phyloP scores from a whole-genome alignment of 2,888 invertebrate species.

The Zhuqinia jingwanae region DNA sequence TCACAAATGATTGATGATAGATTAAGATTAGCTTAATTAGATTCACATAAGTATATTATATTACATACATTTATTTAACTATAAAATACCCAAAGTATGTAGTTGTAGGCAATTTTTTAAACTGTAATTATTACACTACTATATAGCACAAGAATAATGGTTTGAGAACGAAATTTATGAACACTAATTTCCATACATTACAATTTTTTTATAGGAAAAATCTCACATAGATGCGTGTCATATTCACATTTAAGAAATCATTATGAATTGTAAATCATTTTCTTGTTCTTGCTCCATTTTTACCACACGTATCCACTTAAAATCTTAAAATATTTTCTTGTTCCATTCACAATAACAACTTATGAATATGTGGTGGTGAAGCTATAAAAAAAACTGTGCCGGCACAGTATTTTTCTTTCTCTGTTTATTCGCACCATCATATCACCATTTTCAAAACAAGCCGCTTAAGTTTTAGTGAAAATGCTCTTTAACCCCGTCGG shows the following conservation, averaged over 20 bases:
- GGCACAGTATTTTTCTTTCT: background rate
- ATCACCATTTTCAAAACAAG: background rate
- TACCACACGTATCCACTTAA: too few species aligned
- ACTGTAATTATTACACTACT: background rate
- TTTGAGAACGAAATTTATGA: too few species aligned
- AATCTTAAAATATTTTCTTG: too few species aligned
- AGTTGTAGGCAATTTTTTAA: constrained; percentile 1
- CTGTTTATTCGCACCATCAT: constrained; percentile 45
- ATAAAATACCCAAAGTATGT: background rate
- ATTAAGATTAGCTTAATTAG: constrained; percentile 30
- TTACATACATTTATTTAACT: background rate
- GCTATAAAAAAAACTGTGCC: background rate
- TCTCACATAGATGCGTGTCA: background rate
- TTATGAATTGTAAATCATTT: too few species aligned
- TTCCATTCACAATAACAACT: too few species aligned
- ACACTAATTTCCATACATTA: constrained; percentile 31
- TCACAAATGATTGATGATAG: constrained; percentile 34
- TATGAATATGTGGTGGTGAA: background rate
- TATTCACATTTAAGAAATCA: background rate
- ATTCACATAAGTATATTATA: constrained; percentile 25
- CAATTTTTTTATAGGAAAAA: background rate
- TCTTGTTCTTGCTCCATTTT: too few species aligned
- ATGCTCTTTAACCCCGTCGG: background rate
- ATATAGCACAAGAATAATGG: too few species aligned
- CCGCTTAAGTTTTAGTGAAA: background rate